Percentiles rank a stretch among this genome's conserved stretches.
Conservation (phyloP, 2,888 invertebrate genomes). For the Cheilosia vernalis region DNA sequence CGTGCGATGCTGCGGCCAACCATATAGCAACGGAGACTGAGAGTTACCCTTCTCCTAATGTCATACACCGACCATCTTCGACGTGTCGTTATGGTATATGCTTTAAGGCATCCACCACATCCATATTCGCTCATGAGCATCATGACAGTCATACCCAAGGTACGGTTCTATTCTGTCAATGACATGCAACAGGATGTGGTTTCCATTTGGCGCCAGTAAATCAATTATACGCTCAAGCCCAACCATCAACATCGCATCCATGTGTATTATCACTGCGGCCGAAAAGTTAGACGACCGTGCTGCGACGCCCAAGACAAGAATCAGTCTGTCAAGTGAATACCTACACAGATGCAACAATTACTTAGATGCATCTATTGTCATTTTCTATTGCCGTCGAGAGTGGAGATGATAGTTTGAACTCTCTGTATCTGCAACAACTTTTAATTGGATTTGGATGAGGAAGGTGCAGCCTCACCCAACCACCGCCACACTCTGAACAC, state of each 20-base stretch:
- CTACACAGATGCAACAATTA: slow-evolving; percentile 59
- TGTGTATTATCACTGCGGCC: slow-evolving; percentile 18
- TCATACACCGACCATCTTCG: slow-evolving; percentile 42
- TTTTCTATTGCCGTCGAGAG: slow-evolving; percentile 38
- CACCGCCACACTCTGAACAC: not conserved
- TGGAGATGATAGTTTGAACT: slow-evolving; percentile 49
- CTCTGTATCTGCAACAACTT: slow-evolving; percentile 47
- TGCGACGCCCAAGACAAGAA: slow-evolving; percentile 20
- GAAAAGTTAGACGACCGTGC: slow-evolving; percentile 34
- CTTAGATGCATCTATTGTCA: slow-evolving; percentile 71
- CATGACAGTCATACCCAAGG: slow-evolving; percentile 61
- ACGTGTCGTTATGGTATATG: slow-evolving; percentile 70
- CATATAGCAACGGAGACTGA: slow-evolving; percentile 25
- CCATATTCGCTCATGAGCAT: slow-evolving; percentile 56
- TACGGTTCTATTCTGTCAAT: slow-evolving; percentile 23
- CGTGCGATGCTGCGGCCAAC: slow-evolving; percentile 42
- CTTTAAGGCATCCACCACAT: slow-evolving; percentile 50
- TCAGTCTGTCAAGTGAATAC: slow-evolving; percentile 1
- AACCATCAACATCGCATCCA: slow-evolving; percentile 5
- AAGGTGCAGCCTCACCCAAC: slow-evolving; percentile 9
- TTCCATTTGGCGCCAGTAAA: slow-evolving; percentile 69
- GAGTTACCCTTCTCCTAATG: slow-evolving; percentile 68
- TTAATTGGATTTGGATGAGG: slow-evolving; percentile 71
- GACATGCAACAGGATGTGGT: slow-evolving; percentile 61
- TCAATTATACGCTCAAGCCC: slow-evolving; percentile 54